Base-by-base conservation (phyloP, 2,888 invertebrate species). In the Macrophya alboannulata region DNA sequence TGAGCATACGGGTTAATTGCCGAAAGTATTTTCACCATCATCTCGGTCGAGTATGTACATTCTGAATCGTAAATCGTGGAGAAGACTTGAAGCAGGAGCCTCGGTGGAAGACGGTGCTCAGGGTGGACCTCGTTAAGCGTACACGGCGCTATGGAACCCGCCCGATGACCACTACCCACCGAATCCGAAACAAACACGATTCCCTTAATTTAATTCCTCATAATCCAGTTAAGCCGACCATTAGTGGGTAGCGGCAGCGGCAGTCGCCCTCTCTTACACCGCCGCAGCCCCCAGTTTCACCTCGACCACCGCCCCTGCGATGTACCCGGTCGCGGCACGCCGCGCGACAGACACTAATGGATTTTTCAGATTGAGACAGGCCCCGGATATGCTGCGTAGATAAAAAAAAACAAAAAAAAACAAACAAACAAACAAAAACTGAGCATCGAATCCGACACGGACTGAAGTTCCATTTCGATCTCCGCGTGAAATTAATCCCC, bases 291-390 rank as follows among this genome's bases (percentile, higher is more conserved):
- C 25, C n/a, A 48, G 62, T 45, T 79, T 43, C 65, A 79, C 77
- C 81, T 84, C 86, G 87, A 85, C 87, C 85, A 62, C 62, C 83
- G 83, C 71, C 83, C 83, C 83, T 71, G 68, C 48, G 43, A 68
- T 31, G 82, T 48, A 83, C 31, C 83, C 51, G 62, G 40, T 81
- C 59, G 21, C 62, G 81, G 81, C 81, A 31, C 31, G 84, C 86
- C 87, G 87, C 88, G 85, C 86, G 86, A 85, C 71, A 86, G 86
- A 86, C 87, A 89, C 91, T 92, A 92, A 92, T 92, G 92, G 92
- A 92, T 92, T 92, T 92, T 92, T 92, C 91, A 90, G 91, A 92
- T 92, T 90, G 89, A 92, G 91, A 90, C 90, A 89, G 88, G 89
- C 86, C 86, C 88, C 88, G 55, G 86, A 88, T 31, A 31, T 89